A percentile compares a stretch with the other conserved stretches of the same genome.
Evolutionary conservation across 2,113 vertebrate genomes (phyloP).

Genomic region (Camelus bactrianus): DNA sequence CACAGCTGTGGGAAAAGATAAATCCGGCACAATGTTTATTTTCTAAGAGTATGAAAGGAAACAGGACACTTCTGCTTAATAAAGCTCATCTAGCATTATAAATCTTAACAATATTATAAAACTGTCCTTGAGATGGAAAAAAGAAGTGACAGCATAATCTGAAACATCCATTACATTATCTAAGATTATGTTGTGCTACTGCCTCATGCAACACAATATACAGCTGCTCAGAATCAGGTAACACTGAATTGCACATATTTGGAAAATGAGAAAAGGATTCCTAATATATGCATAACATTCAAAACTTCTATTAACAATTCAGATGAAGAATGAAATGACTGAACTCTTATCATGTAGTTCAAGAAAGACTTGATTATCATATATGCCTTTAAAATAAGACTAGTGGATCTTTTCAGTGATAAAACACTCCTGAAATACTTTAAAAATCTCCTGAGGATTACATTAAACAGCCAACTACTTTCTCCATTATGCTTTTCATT

Average conservation of each 20-base stretch:
- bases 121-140: constrained; percentile 65
- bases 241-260: neutral
- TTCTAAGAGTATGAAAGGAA: constrained; percentile 38
- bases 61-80: constrained; percentile 45
- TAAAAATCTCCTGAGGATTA: neutral
- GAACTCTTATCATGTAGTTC: neutral
- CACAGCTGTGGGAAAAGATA: constrained; percentile 34
- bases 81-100: constrained; percentile 29
- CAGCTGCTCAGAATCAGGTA: constrained; percentile 39
- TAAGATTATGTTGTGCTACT: constrained; percentile 49
- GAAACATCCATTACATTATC: constrained; percentile 48
- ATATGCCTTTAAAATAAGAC: constrained; percentile 21
- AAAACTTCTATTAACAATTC: constrained; percentile 50
- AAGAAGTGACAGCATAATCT: constrained; percentile 34
- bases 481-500: neutral
- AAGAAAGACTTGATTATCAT: constrained; percentile 1
- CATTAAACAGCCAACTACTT: neutral
- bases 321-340: constrained; percentile 26
- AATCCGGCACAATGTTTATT: constrained; percentile 1
- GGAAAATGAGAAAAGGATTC: constrained; percentile 39
- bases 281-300: neutral
- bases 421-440: neutral
- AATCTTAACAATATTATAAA: constrained; percentile 61
- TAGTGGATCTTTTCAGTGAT: neutral
- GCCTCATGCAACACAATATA: constrained; percentile 42